Evolutionary conservation across 2,113 vertebrate genomes (phyloP).

Genomic region (Oreochromis spilurus): DNA sequence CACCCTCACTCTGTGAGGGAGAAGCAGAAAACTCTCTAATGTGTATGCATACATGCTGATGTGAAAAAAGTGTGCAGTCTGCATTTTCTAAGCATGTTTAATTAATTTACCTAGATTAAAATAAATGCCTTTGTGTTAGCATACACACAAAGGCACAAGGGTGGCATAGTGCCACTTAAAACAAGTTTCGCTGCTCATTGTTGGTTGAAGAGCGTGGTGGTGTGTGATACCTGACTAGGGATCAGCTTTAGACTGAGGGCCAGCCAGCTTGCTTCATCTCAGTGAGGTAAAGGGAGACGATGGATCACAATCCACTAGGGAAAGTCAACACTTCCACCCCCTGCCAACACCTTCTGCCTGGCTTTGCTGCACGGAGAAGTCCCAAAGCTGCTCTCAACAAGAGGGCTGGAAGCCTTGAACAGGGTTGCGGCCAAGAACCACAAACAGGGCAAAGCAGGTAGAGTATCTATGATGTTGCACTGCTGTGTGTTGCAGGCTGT

Average conservation of each 20-base stretch:
- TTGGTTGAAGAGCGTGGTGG: constrained; percentile 2
- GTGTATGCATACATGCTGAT: not conserved
- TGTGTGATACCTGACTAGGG: not conserved
- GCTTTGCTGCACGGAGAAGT: constrained; percentile 7
- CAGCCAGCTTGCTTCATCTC: constrained; percentile 10
- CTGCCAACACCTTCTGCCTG: constrained; percentile 54
- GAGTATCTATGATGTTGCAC: not conserved
- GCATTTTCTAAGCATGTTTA: constrained; percentile 22
- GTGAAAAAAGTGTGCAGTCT: not conserved
- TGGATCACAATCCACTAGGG: constrained; percentile 42
- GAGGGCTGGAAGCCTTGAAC: not conserved
- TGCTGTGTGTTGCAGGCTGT: not conserved
- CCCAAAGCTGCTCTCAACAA: constrained; percentile 34
- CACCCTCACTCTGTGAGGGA: not conserved
- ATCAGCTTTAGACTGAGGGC: not conserved
- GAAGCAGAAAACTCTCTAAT: not conserved
- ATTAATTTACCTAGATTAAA: constrained; percentile 18
- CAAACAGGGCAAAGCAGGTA: constrained; percentile 3
- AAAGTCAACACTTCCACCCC: constrained; percentile 35
- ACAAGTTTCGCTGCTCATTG: not conserved
- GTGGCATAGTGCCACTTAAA: not conserved
- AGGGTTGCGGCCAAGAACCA: constrained; percentile 4
- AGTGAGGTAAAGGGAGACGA: constrained; percentile 33
- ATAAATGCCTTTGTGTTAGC: constrained; percentile 12
- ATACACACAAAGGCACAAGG: not conserved